Evolutionary conservation across 2,888 invertebrate species (phyloP), one percentile per base, ranked within the genome.

Genomic region (Caenorhabditis sp.): DNA sequence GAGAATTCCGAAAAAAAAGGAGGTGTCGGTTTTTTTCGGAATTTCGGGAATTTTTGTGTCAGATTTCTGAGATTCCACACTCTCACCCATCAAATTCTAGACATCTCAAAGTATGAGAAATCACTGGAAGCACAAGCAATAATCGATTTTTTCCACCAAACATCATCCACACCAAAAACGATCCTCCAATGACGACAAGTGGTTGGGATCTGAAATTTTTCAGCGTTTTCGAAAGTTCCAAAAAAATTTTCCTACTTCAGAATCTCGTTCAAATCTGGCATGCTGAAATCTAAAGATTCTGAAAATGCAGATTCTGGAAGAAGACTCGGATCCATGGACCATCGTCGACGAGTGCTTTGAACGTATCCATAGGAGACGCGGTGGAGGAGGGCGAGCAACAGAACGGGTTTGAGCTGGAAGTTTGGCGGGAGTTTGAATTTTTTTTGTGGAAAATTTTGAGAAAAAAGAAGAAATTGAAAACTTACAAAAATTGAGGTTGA

Each of bases 291-390:
- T 5, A 72, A 31, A 28, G 49, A 4, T 2, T 56, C 77, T 10
- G 59, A 31, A 47, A 84, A 80, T 1, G 58, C n/a, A 8, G 69
- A 35, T 4, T 31, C 35, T n/a, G 80, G 80, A 6, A 84, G 44
- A 19, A 68, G 38, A 74, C 56, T 80, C 19, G 70, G 77, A 58
- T 86, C 85, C 80, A 90, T 85, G 6, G 72, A 70, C 90, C 90
- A 90, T 59, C 90, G 81, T 31, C 90, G 72, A 26, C 90, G 61
- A 12, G 69, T 69, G 16, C 76, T 76, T 59, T 85, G 81, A 16
- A 56, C 80, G 63, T 82, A 85, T 26, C 84, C 81, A 0, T 80
- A 72, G 14, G 79, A 82, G 16, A 88, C 31, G 63, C 90, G 66
- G 64, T 90, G 89, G 0, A 87, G 61, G 16, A 87, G 16, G 7